These are phyloP conservation scores for Penaeus chinensis DNA, from an alignment of 1,140 invertebrate species.

Conservation along the genomic window DNA sequence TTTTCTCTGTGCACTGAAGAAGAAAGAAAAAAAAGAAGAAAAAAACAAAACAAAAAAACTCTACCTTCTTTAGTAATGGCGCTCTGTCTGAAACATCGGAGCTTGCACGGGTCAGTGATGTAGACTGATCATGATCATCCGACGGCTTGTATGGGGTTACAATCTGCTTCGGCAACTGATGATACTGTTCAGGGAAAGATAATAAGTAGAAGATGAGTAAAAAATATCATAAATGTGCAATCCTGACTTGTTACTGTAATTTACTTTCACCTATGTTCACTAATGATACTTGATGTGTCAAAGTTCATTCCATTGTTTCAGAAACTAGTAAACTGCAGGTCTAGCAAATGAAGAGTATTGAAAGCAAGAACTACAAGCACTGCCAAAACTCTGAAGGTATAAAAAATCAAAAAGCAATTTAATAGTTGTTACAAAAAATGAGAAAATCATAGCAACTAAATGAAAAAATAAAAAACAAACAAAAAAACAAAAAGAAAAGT, in stretches of 20 bases:
- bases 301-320: too few relatives aligned
- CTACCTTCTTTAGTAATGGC: slow-evolving; percentile 66
- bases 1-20: too few relatives aligned
- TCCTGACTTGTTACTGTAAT: too few relatives aligned
- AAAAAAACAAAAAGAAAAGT: too few relatives aligned
- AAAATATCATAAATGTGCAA: too few relatives aligned
- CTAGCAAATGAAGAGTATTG: too few relatives aligned
- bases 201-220: slow-evolving; percentile 20
- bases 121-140: slow-evolving; percentile 51
- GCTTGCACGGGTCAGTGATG: slow-evolving; percentile 64
- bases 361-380: too few relatives aligned
- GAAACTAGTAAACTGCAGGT: too few relatives aligned
- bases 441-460: background rate
- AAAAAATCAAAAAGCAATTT: slow-evolving; percentile 41
- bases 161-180: slow-evolving; percentile 84
- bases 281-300: too few relatives aligned
- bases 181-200: slow-evolving; percentile 71
- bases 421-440: background rate
- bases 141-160: slow-evolving; percentile 86
- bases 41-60: background rate
- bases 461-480: too few relatives aligned
- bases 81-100: slow-evolving; percentile 68
- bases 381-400: slow-evolving; percentile 32
- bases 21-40: background rate
- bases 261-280: too few relatives aligned